Base-by-base conservation (phyloP, 2,888 invertebrate species). In the Drosophila acutilabella region DNA sequence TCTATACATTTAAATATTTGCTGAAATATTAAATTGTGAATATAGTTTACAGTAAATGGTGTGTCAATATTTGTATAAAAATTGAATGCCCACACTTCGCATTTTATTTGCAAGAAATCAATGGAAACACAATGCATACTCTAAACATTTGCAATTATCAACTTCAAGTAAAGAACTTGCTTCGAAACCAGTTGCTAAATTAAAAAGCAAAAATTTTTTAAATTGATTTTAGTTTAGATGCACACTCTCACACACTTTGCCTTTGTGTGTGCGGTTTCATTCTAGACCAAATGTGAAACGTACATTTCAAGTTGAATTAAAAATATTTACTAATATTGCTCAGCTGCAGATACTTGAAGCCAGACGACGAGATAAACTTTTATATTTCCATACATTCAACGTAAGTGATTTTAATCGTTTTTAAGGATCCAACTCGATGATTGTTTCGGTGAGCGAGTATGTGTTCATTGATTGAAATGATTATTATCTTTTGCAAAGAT, bases 101-200 rank as follows among this genome's bases (percentile, higher is more conserved):
- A 4, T 36, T 13, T 36, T 2, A 13, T 13, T 11, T 36, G 13
- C 36, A 36, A 11, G 36, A 13, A 36, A 36, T 13, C 13, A 4
- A 13, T 36, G 36, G 36, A 36, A 13, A 36, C 11, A 36, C 53
- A 44, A 57, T 60, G 62, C 52, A 66, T 50, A 57, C 64, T 50
- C 66, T 62, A 18, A 73, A 80, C 78, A 62, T 75, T 53, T 71
- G 81, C 68, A 77, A 81, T 88, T 88, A 88, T 88, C 76, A 74
- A 73, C 74, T 56, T 62, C 53, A 68, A 71, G 68, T 36, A 20
- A 20, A 33, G 11, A 45, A 52, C 11, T 18, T 11, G 14, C n/a
- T 33, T n/a, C 6, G 26, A 4, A 47, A 23, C 8, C n/a, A 2
- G 4, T 6, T 11, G 47, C 8, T 8, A 71, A 71, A 65, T 71